phyloP scores from a whole-genome alignment of 2,113 vertebrate species.

The Trochalopteron elliotii region DNA sequence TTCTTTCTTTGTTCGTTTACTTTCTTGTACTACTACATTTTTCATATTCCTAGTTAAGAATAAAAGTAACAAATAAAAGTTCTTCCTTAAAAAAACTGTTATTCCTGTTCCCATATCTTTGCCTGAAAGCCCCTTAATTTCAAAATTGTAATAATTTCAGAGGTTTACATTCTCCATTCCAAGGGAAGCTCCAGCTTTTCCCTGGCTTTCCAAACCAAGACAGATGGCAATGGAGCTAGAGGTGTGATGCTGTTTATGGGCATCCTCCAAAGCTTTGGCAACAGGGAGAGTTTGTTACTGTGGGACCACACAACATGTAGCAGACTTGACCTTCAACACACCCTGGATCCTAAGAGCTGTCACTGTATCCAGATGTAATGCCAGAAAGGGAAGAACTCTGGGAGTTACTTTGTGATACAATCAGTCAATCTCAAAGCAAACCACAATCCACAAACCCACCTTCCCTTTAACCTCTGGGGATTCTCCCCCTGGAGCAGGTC shows the following conservation, averaged over 20 bases:
- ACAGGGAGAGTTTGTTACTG: neutral
- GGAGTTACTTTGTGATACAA: too few relatives aligned
- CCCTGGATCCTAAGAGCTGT: neutral
- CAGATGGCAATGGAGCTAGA: neutral
- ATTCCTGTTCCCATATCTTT: neutral
- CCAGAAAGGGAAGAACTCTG: neutral
- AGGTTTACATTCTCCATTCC: neutral
- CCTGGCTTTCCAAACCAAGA: neutral
- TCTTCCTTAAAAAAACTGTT: too few relatives aligned
- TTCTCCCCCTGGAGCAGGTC: neutral
- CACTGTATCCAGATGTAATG: accelerated
- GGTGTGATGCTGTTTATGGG: neutral
- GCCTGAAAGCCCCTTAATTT: neutral
- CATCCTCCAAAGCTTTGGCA: neutral
- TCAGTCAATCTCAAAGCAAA: neutral
- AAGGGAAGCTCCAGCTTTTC: neutral
- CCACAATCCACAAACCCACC: neutral
- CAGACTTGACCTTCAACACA: neutral
- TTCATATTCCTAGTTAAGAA: too few relatives aligned
- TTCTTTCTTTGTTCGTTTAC: neutral
- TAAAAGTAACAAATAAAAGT: too few relatives aligned
- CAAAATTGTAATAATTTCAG: neutral
- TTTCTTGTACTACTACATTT: neutral
- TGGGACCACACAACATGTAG: neutral
- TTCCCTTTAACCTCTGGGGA: neutral